Percentiles rank a stretch among this genome's conserved stretches.
Conservation (phyloP, 2,888 invertebrate species). For the Diarsia rubi region DNA sequence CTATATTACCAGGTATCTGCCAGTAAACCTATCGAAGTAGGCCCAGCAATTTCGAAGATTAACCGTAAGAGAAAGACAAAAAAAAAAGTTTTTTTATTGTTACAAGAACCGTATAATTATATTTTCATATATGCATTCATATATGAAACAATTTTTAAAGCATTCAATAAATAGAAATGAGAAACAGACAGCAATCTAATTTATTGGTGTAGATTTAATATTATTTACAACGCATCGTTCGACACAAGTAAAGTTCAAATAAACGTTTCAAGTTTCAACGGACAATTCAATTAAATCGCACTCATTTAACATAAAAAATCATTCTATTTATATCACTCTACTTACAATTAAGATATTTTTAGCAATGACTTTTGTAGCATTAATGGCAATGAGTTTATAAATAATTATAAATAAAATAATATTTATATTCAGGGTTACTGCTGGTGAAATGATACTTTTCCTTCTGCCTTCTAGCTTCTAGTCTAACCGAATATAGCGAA, state of each 20-base stretch:
- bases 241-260: neutral
- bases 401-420: no score
- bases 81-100: neutral
- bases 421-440: neutral
- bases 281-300: neutral
- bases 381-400: constrained; percentile 31
- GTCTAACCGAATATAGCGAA: no score
- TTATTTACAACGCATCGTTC: neutral
- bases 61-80: neutral
- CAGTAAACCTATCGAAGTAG: neutral
- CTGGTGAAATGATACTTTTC: neutral
- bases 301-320: neutral
- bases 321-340: neutral
- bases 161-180: no score
- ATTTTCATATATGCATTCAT: no score
- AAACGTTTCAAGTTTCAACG: no score
- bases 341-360: neutral
- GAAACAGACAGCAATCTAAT: no score
- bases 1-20: neutral
- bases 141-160: no score
- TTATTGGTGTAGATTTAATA: no score
- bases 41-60: neutral
- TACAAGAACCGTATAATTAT: no score
- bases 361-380: neutral
- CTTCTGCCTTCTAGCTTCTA: no score